These are phyloP conservation scores for Anastrepha ludens DNA, from an alignment of 1,140 invertebrate genomes.

Conservation along the genomic window DNA sequence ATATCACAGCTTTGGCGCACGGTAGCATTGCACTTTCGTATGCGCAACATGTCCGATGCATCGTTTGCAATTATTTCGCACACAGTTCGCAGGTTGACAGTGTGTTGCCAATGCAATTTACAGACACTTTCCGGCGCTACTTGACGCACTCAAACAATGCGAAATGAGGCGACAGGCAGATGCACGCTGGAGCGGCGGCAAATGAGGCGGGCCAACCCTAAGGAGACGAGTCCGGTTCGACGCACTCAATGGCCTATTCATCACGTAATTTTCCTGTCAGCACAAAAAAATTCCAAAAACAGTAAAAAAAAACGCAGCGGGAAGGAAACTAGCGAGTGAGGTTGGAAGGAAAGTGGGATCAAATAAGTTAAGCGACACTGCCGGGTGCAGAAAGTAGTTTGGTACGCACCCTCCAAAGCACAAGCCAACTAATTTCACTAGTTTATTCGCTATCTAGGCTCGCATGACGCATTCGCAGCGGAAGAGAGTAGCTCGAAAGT, in stretches of 20 bases:
- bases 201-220: neutral
- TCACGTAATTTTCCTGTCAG: constrained; percentile 54
- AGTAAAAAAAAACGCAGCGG: neutral
- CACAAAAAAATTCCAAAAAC: neutral
- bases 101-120: constrained; percentile 28
- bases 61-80: constrained; percentile 28
- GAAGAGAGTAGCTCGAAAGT: constrained; percentile 4
- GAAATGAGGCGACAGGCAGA: constrained; percentile 32
- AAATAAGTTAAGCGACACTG: neutral
- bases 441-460: neutral
- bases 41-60: constrained; percentile 46
- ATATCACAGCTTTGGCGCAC: too few relatives aligned
- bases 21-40: constrained; percentile 20
- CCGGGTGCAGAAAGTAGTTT: neutral
- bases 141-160: constrained; percentile 4
- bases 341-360: neutral
- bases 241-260: constrained; percentile 40
- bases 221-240: constrained; percentile 27
- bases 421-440: neutral
- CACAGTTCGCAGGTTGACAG: constrained; percentile 40
- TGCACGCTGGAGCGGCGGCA: neutral
- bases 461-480: neutral
- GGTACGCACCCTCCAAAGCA: neutral
- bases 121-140: constrained; percentile 37
- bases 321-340: neutral